Evolutionary conservation across 2,113 vertebrate species (phyloP).

Genomic region (Morone chrysops): DNA sequence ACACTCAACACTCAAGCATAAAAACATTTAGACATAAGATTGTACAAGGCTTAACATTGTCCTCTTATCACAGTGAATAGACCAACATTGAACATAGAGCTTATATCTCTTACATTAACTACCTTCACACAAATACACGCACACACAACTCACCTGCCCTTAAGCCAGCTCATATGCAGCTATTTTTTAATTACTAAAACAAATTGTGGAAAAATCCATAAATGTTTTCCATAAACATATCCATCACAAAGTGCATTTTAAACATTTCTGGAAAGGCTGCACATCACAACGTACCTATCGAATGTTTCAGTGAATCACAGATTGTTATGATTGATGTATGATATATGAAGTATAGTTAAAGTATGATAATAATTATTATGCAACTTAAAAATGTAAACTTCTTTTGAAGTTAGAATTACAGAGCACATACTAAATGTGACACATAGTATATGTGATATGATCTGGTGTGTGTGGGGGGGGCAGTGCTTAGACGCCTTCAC

Average conservation of each 20-base stretch:
- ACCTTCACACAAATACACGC: background rate
- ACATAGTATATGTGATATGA: too few species aligned
- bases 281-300: fast-evolving
- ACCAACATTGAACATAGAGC: background rate
- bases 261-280: background rate
- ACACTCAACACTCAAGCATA: slow-evolving; percentile 9
- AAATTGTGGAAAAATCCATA: background rate
- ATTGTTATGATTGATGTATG: background rate
- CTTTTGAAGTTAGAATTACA: background rate
- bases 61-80: background rate
- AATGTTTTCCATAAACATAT: background rate
- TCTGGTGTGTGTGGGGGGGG: too few species aligned
- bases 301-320: background rate
- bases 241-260: background rate
- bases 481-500: too few species aligned
- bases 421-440: too few species aligned
- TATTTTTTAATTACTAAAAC: background rate
- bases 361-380: too few species aligned
- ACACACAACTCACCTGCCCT: background rate
- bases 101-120: background rate
- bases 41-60: background rate
- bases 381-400: too few species aligned
- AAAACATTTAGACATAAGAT: slow-evolving; percentile 1
- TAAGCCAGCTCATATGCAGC: background rate
- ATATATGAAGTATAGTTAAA: too few species aligned